Conservation (phyloP, 35 echinoderm and acorn worm genomes). For the Heliocidaris tuberculata region DNA sequence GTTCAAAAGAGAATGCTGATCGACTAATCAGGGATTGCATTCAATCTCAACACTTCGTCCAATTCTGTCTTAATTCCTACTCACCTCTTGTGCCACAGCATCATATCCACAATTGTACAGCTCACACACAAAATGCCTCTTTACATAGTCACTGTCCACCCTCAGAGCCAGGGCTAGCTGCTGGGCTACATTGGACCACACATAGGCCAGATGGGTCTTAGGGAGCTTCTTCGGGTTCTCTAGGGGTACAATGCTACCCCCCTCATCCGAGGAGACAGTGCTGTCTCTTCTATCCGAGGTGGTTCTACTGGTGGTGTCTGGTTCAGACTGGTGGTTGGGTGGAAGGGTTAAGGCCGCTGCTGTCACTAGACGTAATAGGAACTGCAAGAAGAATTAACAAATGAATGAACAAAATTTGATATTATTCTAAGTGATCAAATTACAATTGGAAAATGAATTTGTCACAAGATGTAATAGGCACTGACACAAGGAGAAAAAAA, state of each 20-base stretch:
- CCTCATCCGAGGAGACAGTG: background rate
- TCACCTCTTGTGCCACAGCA: slow-evolving; percentile 83
- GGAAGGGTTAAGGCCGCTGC: slow-evolving; percentile 68
- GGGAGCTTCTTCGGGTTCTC: slow-evolving; percentile 49
- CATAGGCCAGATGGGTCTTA: slow-evolving; percentile 64
- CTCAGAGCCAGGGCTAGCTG: slow-evolving; percentile 73
- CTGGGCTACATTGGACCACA: slow-evolving; percentile 73
- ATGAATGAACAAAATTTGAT: background rate
- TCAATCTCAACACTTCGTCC: too few relatives aligned
- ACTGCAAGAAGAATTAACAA: slow-evolving; percentile 54
- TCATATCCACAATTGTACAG: slow-evolving; percentile 95
- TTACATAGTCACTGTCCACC: slow-evolving; percentile 78
- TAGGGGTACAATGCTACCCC: slow-evolving; percentile 34
- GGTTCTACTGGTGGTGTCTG: background rate
- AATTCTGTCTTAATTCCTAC: background rate
- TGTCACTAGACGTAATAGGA: slow-evolving; percentile 67
- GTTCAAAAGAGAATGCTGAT: too few relatives aligned
- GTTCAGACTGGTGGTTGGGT: slow-evolving; percentile 64
- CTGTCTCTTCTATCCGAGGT: slow-evolving; percentile 1
- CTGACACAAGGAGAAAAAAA: too few relatives aligned
- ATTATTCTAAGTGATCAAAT: too few relatives aligned
- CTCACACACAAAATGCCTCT: slow-evolving; percentile 86
- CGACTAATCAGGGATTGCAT: too few relatives aligned
- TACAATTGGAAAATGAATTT: too few relatives aligned
- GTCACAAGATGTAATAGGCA: too few relatives aligned